Evolutionary conservation across 2,888 invertebrate genomes (phyloP).

Genomic region (Synergus umbraculus): DNA sequence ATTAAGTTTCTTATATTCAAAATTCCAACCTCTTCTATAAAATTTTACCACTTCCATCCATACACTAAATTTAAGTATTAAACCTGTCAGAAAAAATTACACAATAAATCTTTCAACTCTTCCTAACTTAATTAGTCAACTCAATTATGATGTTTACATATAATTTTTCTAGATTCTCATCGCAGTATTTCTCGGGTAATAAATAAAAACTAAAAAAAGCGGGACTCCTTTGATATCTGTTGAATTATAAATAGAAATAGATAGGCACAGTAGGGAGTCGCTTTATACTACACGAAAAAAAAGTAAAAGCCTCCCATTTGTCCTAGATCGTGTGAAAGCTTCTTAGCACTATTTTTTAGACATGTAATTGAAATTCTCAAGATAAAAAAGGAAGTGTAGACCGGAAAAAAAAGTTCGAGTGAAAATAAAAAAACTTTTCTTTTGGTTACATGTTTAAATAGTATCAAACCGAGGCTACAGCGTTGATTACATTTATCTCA

Average conservation of each 20-base stretch:
- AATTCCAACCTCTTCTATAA: neutral
- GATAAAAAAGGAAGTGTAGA: constrained; percentile 45
- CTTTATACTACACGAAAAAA: constrained; percentile 4
- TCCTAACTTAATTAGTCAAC: constrained; percentile 9
- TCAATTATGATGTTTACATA: constrained; percentile 2
- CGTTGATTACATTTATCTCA: constrained; percentile 75
- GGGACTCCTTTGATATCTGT: constrained; percentile 26
- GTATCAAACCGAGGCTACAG: constrained; percentile 67
- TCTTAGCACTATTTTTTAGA: neutral
- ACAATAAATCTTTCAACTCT: neutral
- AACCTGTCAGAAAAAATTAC: neutral
- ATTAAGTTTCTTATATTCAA: neutral
- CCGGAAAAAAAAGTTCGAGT: constrained; percentile 45
- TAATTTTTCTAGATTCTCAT: neutral
- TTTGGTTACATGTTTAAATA: constrained; percentile 64
- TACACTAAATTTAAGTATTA: neutral
- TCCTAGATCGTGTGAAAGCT: constrained; percentile 12
- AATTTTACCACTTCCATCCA: neutral
- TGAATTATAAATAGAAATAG: constrained; percentile 37
- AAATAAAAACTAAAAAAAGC: constrained; percentile 23
- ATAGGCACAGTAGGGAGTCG: constrained; percentile 16
- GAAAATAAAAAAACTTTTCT: constrained; percentile 63
- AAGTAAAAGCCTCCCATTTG: neutral
- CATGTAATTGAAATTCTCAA: constrained; percentile 56
- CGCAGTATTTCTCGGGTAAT: constrained; percentile 25